A percentile compares a stretch with the other conserved stretches of the same genome.
Evolutionary conservation across 2,113 vertebrate genomes (phyloP).

Genomic region (Cyprinodon brontotheroides): DNA sequence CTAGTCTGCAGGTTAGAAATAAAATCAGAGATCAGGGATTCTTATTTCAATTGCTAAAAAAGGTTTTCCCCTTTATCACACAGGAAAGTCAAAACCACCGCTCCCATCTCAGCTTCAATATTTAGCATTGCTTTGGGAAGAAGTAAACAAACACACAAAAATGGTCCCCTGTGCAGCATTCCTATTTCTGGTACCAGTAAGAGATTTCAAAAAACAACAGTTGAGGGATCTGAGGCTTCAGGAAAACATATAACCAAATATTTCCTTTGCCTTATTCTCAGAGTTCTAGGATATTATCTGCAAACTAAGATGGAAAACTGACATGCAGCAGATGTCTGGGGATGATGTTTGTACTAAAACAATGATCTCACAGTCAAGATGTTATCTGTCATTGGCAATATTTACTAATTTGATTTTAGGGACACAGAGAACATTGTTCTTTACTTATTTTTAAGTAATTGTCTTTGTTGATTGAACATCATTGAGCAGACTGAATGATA

Average conservation of each 20-base stretch:
- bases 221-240: neutral
- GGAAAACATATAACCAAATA: neutral
- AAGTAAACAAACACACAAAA: conserved; percentile 25
- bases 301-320: neutral
- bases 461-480: neutral
- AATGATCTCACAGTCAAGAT: neutral
- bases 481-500: too few species aligned
- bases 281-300: neutral
- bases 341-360: neutral
- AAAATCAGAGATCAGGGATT: neutral
- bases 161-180: neutral
- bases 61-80: conserved; percentile 14
- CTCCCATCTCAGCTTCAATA: conserved; percentile 23
- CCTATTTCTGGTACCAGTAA: conserved; percentile 35
- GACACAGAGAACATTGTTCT: neutral
- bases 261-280: neutral
- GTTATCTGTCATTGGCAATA: too few species aligned
- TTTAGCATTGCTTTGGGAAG: conserved; percentile 41
- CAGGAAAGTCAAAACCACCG: conserved; percentile 22
- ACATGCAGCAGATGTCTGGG: neutral
- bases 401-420: neutral
- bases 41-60: conserved; percentile 14
- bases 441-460: neutral
- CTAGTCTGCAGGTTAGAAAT: neutral
- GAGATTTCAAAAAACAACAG: conserved; percentile 27